Evolutionary conservation across 2,888 invertebrate species (phyloP).

Genomic region (Portevinia maculata): DNA sequence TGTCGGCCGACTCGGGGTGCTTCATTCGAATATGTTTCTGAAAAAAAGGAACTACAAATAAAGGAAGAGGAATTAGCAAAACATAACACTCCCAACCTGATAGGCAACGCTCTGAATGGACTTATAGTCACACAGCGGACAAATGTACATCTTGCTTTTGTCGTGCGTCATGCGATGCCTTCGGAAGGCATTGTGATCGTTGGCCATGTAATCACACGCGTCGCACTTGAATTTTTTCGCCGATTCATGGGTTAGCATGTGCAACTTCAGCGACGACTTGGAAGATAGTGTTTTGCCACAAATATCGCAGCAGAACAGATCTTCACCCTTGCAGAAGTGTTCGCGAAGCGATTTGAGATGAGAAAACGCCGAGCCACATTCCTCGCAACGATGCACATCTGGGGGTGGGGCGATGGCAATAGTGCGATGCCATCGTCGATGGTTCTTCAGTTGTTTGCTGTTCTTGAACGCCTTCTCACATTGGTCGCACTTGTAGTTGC

Average conservation of each 20-base stretch:
- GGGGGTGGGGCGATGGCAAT: conserved; percentile 54
- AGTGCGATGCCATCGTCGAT: conserved; percentile 86
- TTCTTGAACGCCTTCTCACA: conserved; percentile 93
- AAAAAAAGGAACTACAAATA: conserved; percentile 36
- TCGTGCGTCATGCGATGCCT: conserved; percentile 90
- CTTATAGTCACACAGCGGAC: conserved; percentile 90
- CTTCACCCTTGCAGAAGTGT: conserved; percentile 84
- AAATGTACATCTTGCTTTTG: conserved; percentile 89
- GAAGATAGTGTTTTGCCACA: conserved; percentile 79
- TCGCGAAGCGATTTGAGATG: conserved; percentile 83
- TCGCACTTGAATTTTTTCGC: conserved; percentile 88
- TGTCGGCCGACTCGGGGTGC: conserved; percentile 88
- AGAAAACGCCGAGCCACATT: conserved; percentile 80
- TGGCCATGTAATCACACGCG: conserved; percentile 88
- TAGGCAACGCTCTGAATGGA: conserved; percentile 92
- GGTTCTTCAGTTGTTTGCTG: conserved; percentile 90
- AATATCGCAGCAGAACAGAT: conserved; percentile 84
- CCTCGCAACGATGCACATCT: conserved; percentile 82
- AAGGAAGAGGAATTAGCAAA: neutral
- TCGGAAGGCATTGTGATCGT: conserved; percentile 92
- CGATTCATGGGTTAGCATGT: conserved; percentile 82
- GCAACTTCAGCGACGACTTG: conserved; percentile 84
- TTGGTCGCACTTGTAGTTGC: conserved; percentile 85
- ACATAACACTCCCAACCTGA: conserved; percentile 83
- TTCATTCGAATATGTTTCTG: conserved; percentile 89